Conservation (phyloP, 2,888 invertebrate genomes). For the Julus scanicus region DNA sequence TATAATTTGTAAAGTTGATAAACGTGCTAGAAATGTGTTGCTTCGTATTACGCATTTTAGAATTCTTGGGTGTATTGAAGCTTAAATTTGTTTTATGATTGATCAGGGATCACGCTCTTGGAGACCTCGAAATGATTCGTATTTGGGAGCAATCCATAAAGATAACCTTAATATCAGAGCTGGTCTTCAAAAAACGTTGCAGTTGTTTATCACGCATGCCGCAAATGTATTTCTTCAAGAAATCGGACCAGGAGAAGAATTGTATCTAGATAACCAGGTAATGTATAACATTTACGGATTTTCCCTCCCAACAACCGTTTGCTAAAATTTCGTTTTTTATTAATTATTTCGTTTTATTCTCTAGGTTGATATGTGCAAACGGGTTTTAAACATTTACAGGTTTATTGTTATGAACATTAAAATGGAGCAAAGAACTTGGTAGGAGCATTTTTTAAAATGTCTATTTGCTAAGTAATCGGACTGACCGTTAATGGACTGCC, state of each 20-base stretch:
- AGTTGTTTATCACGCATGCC: slow-evolving; percentile 93
- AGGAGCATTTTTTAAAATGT: slow-evolving; percentile 61
- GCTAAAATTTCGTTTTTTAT: not conserved
- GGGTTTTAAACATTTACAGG: slow-evolving; percentile 94
- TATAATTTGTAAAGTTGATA: no score
- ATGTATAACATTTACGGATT: not conserved
- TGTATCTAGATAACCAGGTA: slow-evolving; percentile 83
- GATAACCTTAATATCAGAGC: slow-evolving; percentile 78
- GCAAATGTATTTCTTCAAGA: slow-evolving; percentile 91
- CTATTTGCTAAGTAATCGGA: not conserved
- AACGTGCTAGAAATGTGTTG: no score
- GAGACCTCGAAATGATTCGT: slow-evolving; percentile 83
- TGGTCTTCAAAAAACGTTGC: slow-evolving; percentile 77
- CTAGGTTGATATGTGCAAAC: slow-evolving; percentile 90
- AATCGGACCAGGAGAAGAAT: slow-evolving; percentile 69
- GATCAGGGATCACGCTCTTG: slow-evolving; percentile 56
- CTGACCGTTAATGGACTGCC: not conserved
- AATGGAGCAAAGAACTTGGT: slow-evolving; percentile 94
- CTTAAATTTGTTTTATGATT: slow-evolving; percentile 53
- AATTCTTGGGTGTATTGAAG: not conserved
- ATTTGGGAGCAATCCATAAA: slow-evolving; percentile 83
- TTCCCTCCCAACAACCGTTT: not conserved
- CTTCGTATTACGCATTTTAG: no score
- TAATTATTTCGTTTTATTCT: slow-evolving; percentile 56
- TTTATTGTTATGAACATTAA: slow-evolving; percentile 97